phyloP scores from a whole-genome alignment of 2,113 vertebrate genomes.

The Lophochroa leadbeateri region DNA sequence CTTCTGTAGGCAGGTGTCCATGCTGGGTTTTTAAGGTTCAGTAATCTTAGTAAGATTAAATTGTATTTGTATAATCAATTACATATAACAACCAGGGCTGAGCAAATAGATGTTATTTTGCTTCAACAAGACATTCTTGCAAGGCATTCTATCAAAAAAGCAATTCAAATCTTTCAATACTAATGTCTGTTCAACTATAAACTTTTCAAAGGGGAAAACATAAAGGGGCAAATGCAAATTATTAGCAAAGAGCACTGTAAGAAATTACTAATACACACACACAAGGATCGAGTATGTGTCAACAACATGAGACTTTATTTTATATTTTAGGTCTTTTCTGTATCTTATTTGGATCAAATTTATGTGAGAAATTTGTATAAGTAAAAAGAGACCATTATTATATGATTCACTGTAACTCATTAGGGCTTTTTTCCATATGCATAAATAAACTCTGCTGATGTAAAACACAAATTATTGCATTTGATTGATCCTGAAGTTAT shows the following conservation, averaged over 20 bases:
- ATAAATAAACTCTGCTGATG: conserved; percentile 8
- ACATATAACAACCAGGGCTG: neutral
- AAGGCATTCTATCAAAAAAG: neutral
- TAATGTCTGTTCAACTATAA: neutral
- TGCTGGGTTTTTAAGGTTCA: neutral
- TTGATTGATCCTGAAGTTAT: conserved; percentile 28
- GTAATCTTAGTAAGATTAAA: neutral
- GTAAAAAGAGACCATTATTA: neutral
- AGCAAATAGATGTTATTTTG: neutral
- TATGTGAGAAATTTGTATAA: conserved; percentile 37
- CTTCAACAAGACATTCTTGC: neutral
- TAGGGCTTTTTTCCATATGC: neutral
- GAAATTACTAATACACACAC: neutral
- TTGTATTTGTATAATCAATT: neutral
- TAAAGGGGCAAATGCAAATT: neutral
- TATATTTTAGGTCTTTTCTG: neutral
- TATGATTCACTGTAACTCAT: neutral
- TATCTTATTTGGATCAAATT: neutral
- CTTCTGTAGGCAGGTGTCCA: neutral
- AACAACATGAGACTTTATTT: neutral
- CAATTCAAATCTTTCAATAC: neutral
- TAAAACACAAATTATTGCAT: neutral
- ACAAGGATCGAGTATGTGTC: neutral
- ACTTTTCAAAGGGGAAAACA: neutral
- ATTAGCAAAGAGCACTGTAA: neutral